Conservation (phyloP, 2,888 invertebrate species). For the Poecilus cupreus region DNA sequence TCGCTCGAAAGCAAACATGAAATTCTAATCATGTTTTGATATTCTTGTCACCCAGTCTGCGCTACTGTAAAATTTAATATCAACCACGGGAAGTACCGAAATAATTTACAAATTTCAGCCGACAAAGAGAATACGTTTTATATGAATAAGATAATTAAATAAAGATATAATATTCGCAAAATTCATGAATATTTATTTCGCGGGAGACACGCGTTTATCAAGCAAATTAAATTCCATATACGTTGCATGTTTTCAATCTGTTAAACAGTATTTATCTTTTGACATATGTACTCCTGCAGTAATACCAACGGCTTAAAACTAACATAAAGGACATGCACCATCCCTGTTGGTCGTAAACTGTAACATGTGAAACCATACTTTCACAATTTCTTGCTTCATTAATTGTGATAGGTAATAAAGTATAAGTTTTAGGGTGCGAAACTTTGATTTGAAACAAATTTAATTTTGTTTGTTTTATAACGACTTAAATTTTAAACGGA, state of each 20-base stretch:
- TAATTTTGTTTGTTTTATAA: too few relatives aligned
- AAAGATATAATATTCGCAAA: constrained; percentile 39
- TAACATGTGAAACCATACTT: too few relatives aligned
- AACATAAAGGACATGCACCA: too few relatives aligned
- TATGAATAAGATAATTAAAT: constrained; percentile 44
- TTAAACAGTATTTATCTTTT: not conserved
- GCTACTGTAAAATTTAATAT: constrained; percentile 38
- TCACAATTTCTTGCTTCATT: too few relatives aligned
- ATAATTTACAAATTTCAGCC: constrained; percentile 46
- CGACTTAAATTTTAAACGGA: too few relatives aligned
- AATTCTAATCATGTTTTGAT: constrained; percentile 32
- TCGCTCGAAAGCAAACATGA: not conserved
- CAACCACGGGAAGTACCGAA: not conserved
- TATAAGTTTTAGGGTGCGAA: too few relatives aligned
- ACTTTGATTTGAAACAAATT: too few relatives aligned
- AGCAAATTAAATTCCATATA: constrained; percentile 39
- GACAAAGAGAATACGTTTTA: constrained; percentile 32
- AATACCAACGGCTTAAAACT: too few relatives aligned
- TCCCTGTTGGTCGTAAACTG: too few relatives aligned
- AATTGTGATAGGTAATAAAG: too few relatives aligned
- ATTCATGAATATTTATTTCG: constrained; percentile 49
- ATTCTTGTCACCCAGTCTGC: not conserved
- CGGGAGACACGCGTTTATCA: constrained; percentile 28
- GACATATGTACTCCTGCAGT: not conserved
- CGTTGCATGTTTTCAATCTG: constrained; percentile 30